phyloP scores from a whole-genome alignment of 2,888 invertebrate genomes.

The Cephus sareptanus region DNA sequence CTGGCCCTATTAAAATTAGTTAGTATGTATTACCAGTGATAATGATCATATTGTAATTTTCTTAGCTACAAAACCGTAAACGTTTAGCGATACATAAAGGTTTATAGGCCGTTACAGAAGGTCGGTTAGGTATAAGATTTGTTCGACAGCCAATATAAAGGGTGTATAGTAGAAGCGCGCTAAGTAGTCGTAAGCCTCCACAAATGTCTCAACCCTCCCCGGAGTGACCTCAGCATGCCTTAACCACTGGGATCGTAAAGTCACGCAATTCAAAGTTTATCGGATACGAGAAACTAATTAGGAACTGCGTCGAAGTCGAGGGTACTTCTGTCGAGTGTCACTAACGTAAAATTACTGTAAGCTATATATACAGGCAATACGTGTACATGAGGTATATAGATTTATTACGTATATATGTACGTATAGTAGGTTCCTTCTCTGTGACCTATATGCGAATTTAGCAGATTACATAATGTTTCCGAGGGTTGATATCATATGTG shows the following conservation, averaged over 20 bases:
- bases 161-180: not conserved
- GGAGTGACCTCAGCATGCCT: not conserved
- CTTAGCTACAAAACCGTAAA: not conserved
- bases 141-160: not conserved
- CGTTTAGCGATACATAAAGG: not conserved
- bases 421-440: not conserved
- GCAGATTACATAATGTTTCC: not conserved
- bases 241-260: slow-evolving; percentile 1
- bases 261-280: not conserved
- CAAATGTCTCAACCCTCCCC: not conserved
- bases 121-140: not conserved
- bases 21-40: not conserved
- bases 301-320: not conserved
- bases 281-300: slow-evolving; percentile 1
- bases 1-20: not conserved
- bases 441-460: not conserved
- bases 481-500: not conserved
- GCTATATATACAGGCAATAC: not conserved
- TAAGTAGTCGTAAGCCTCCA: not conserved
- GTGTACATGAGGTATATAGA: not conserved
- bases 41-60: not conserved
- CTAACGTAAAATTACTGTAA: not conserved
- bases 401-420: not conserved
- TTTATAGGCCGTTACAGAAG: not conserved
- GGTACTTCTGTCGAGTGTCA: not conserved